Conservation (phyloP, 2,888 invertebrate species). For the Heteropelma amictum region DNA sequence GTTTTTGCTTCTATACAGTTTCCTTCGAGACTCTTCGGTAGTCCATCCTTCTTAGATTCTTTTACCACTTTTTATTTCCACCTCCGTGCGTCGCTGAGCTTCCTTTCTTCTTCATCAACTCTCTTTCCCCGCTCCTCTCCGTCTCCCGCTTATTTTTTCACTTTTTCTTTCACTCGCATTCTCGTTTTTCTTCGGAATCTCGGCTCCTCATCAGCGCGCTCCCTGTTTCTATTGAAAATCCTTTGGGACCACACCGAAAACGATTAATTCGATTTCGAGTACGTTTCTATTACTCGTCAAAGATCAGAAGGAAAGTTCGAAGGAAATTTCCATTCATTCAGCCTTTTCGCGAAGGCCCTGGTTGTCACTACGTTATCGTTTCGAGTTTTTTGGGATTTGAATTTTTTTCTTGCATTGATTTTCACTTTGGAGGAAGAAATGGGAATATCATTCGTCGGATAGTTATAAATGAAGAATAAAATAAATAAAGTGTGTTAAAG, state of each 20-base stretch:
- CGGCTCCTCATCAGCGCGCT: slow-evolving; percentile 1
- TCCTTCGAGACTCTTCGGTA: slow-evolving; percentile 73
- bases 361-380: too few relatives aligned
- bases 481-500: too few relatives aligned
- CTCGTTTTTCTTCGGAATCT: slow-evolving; percentile 51
- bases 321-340: too few relatives aligned
- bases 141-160: slow-evolving; percentile 22
- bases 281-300: slow-evolving; percentile 8
- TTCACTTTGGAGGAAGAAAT: too few relatives aligned
- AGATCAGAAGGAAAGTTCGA: too few relatives aligned
- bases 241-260: neutral
- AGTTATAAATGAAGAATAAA: too few relatives aligned
- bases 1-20: slow-evolving; percentile 76
- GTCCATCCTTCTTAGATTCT: slow-evolving; percentile 71
- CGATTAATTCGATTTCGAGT: slow-evolving; percentile 2
- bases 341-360: too few relatives aligned
- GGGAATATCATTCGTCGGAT: too few relatives aligned
- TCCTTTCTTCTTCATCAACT: slow-evolving; percentile 54
- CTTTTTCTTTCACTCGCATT: slow-evolving; percentile 43
- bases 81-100: slow-evolving; percentile 56
- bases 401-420: too few relatives aligned
- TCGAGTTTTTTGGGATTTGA: too few relatives aligned
- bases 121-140: slow-evolving; percentile 57
- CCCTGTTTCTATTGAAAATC: slow-evolving; percentile 11
- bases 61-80: slow-evolving; percentile 60